Evolutionary conservation across 2,888 invertebrate genomes (phyloP).

Genomic region (Palloptera scutellata): DNA sequence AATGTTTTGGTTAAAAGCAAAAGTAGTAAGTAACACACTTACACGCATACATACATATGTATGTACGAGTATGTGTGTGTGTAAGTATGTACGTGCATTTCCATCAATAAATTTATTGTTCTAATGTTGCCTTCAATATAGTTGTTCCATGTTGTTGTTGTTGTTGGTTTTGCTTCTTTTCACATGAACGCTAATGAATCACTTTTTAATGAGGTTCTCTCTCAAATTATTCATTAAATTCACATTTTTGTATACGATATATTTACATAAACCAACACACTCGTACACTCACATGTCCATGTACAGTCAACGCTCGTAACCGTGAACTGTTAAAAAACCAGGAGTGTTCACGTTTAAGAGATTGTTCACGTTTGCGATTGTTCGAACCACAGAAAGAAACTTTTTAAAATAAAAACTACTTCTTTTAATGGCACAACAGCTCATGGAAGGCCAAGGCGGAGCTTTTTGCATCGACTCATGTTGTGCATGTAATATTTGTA

Average conservation of each 20-base stretch:
- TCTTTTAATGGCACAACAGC: too few species aligned
- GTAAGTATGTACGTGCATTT: neutral
- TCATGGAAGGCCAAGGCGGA: too few species aligned
- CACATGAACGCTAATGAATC: slow-evolving; percentile 17
- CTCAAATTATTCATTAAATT: slow-evolving; percentile 18
- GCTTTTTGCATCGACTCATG: too few species aligned
- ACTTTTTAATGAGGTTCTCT: slow-evolving; percentile 15
- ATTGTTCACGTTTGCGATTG: too few species aligned
- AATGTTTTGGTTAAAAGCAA: neutral
- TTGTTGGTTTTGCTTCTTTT: slow-evolving; percentile 3
- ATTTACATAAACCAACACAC: neutral
- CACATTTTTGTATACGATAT: slow-evolving; percentile 1
- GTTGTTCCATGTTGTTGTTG: slow-evolving; percentile 6
- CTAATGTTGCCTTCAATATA: neutral
- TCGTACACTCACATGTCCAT: neutral
- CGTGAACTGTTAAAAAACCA: too few species aligned
- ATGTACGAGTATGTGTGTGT: neutral
- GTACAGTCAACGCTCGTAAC: too few species aligned
- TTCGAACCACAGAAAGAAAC: too few species aligned
- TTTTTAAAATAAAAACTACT: too few species aligned
- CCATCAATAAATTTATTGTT: too few species aligned
- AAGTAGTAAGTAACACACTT: neutral
- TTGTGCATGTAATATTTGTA: too few species aligned
- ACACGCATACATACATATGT: slow-evolving; percentile 1
- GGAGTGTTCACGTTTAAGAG: too few species aligned